These are phyloP conservation scores for Drosophila pruinosa DNA, from an alignment of 1,140 invertebrate genomes.

Conservation along the genomic window DNA sequence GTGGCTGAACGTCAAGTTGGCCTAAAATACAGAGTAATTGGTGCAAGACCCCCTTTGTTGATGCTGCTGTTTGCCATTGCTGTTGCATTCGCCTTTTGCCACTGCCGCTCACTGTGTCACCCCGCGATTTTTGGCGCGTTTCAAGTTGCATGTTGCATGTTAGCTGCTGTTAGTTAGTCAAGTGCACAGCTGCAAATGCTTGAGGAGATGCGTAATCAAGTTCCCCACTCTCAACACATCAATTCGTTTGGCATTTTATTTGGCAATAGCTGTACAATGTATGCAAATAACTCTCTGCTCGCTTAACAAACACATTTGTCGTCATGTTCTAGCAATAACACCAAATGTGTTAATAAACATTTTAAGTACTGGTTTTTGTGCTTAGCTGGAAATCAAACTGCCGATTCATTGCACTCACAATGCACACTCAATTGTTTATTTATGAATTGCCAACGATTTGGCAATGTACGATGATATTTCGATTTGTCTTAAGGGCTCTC, in stretches of 20 bases:
- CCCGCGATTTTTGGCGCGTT: constrained; percentile 39
- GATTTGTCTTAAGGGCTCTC: constrained; percentile 1
- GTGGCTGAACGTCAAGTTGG: constrained; percentile 6
- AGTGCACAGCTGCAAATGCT: constrained; percentile 68
- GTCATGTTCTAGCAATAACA: background rate
- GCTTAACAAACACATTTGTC: background rate
- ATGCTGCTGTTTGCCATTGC: constrained; percentile 8
- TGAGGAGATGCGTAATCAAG: constrained; percentile 39
- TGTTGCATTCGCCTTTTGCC: constrained; percentile 4
- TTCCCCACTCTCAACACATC: background rate
- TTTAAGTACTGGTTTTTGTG: background rate
- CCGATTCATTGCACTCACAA: constrained; percentile 7
- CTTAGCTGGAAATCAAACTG: background rate
- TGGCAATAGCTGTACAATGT: background rate
- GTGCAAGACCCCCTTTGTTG: constrained; percentile 61
- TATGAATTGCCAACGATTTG: constrained; percentile 4
- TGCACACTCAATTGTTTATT: constrained; percentile 9
- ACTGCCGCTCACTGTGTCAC: constrained; percentile 28
- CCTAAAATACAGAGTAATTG: constrained; percentile 61
- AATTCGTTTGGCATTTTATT: background rate
- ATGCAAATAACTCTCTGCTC: constrained; percentile 10
- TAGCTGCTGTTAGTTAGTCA: constrained; percentile 47
- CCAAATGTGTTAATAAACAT: background rate
- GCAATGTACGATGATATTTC: constrained; percentile 3
- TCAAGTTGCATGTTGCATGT: constrained; percentile 59